A percentile compares a stretch with the other conserved stretches of the same genome.
Evolutionary conservation across 2,797 vertebrate species (phyloP).

Genomic region (Spheniscus humboldti): DNA sequence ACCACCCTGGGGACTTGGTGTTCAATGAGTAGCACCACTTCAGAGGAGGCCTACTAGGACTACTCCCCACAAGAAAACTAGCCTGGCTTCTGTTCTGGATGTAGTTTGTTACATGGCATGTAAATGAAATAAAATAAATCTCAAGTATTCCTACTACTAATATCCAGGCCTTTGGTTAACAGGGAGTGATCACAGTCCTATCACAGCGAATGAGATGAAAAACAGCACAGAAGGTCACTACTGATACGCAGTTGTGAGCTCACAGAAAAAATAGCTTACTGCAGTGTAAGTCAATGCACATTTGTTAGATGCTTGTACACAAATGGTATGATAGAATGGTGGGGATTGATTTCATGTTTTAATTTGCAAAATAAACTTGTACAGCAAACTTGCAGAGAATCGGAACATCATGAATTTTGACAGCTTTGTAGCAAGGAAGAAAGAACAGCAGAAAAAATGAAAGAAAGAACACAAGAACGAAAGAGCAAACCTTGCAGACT

Average conservation of each 20-base stretch:
- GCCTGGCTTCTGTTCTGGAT: not conserved
- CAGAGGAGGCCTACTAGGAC: not conserved
- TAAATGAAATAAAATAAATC: not conserved
- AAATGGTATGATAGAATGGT: accelerated
- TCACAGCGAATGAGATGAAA: not conserved
- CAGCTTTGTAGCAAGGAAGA: not conserved
- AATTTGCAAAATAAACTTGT: not conserved
- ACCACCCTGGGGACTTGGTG: not conserved
- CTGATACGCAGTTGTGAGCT: not conserved
- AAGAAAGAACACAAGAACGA: not conserved
- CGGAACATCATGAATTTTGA: not conserved
- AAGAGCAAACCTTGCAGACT: not conserved
- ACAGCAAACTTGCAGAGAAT: not conserved
- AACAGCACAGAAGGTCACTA: not conserved
- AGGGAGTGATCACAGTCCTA: not conserved
- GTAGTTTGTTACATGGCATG: not conserved
- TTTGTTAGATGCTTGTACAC: not conserved
- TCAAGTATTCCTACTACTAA: not conserved
- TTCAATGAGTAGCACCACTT: not conserved
- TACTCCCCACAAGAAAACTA: not conserved
- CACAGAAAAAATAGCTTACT: not conserved
- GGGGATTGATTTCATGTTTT: not conserved
- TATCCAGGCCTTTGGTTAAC: not conserved
- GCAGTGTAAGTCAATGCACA: not conserved
- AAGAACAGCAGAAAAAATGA: not conserved